Percentiles rank a stretch among this genome's conserved stretches.
These are phyloP conservation scores for Poeciliopsis occidentalis DNA, from an alignment of 2,113 vertebrate species.

Conservation along the genomic window DNA sequence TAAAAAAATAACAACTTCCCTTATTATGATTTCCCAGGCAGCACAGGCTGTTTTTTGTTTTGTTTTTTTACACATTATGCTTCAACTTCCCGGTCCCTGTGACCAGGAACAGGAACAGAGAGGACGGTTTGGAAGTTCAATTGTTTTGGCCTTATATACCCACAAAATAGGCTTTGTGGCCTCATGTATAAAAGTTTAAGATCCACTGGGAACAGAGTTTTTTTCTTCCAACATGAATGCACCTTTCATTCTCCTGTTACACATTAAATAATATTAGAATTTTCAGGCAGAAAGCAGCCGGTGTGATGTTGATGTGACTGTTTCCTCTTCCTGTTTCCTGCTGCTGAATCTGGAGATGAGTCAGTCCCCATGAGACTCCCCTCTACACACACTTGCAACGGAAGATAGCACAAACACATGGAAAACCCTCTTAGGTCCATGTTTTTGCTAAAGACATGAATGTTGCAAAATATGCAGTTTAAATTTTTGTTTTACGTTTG, in stretches of 20 bases:
- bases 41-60: not conserved
- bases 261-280: conserved; percentile 20
- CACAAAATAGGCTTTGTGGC: not conserved
- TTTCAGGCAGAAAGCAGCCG: conserved; percentile 8
- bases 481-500: not conserved
- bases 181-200: not conserved
- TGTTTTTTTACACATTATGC: conserved; percentile 15
- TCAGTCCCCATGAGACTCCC: conserved; percentile 36
- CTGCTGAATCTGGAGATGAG: conserved; percentile 60
- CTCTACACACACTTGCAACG: not conserved
- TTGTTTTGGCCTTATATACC: conserved; percentile 21
- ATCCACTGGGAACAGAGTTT: not conserved
- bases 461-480: not conserved
- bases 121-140: conserved; percentile 31
- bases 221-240: conserved; percentile 1
- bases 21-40: conserved; percentile 1
- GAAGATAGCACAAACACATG: conserved; percentile 9
- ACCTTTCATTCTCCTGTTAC: not conserved
- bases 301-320: conserved; percentile 34
- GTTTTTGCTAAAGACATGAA: conserved; percentile 5
- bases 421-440: not conserved
- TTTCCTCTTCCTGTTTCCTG: conserved; percentile 76
- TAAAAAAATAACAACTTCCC: conserved; percentile 2
- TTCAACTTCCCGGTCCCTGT: conserved; percentile 22
- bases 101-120: conserved; percentile 41